Evolutionary conservation across 2,113 vertebrate species (phyloP), one percentile per base, ranked within the genome.

Genomic region (Apeltes quadracus): DNA sequence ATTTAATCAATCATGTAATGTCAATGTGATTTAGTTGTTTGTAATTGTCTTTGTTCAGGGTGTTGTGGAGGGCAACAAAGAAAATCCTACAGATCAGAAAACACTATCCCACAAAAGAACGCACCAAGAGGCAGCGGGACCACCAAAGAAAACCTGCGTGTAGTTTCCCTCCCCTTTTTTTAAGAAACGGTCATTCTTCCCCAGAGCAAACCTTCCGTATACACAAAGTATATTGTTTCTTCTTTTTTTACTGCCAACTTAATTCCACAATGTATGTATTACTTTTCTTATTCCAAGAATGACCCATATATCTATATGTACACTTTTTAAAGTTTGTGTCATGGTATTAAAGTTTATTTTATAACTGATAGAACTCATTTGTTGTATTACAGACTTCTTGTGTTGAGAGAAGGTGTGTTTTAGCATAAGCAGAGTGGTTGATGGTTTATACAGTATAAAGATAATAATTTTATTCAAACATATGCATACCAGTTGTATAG

Each of bases 381-480:
- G 5, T 50, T 61, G 2, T 51, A 43, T 65, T 59, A 39, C 11
- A 48, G 63, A 65, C 0, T 2, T 15, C 23, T 29, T 41, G 9
- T 58, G 20, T 50, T 6, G 1, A 65, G 32, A 61, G 3, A 2
- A 2, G 3, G 32, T 41, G 16, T 7, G 18, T 63, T 72, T 58
- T 34, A 38, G 25, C 38, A 75, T 32, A 64, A 72, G 41, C 22
- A 61, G 13, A 69, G 16, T 41, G 25, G 22, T 72, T 71, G 36
- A 65, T 66, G 44, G 27, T 79, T 48, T 65, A 44, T 73, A 68
- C 67, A 82, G 48, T 88, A 91, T 89, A 79, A 89, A 88, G 91
- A 86, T 90, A 87, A 85, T 91, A 61, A 76, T 84, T 94, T 93
- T 93, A 93, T 94, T 93, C 79, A 92, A 90, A 88, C 83, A 88